Percentiles rank a stretch among this genome's conserved stretches.
Conservation (phyloP, 2,113 vertebrate genomes). For the Tyrannus savana region DNA sequence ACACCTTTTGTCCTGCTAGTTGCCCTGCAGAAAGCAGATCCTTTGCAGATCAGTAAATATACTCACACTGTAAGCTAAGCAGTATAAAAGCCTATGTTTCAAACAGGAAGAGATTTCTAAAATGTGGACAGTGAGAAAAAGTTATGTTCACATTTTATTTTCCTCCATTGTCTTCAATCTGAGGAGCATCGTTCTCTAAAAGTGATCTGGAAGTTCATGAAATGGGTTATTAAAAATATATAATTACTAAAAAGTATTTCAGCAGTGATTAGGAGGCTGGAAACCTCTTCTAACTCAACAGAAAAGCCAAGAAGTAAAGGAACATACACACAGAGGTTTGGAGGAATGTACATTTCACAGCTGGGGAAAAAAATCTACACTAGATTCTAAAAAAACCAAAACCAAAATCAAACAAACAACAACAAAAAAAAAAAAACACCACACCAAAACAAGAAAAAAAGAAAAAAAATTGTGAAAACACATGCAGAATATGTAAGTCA, state of each 20-base stretch:
- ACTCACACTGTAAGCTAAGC: background rate
- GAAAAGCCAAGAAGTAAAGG: background rate
- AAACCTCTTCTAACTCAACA: background rate
- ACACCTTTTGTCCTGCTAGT: background rate
- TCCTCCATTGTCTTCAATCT: background rate
- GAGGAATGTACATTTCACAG: background rate
- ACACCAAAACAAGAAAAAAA: background rate
- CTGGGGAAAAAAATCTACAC: background rate
- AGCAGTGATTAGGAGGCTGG: background rate
- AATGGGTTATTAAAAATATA: background rate
- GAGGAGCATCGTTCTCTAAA: background rate
- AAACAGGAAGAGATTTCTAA: background rate
- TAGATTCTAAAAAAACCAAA: background rate
- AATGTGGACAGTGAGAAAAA: background rate
- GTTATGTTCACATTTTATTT: background rate
- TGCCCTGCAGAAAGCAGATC: background rate
- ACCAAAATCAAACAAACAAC: background rate
- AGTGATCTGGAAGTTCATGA: background rate
- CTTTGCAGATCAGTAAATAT: background rate
- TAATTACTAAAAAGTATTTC: background rate
- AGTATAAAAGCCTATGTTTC: background rate
- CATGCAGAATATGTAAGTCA: background rate
- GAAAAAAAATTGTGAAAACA: background rate
- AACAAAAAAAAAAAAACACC: background rate
- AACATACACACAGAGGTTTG: background rate